phyloP scores from a whole-genome alignment of 2,888 invertebrate genomes.

The Papilio protenor region DNA sequence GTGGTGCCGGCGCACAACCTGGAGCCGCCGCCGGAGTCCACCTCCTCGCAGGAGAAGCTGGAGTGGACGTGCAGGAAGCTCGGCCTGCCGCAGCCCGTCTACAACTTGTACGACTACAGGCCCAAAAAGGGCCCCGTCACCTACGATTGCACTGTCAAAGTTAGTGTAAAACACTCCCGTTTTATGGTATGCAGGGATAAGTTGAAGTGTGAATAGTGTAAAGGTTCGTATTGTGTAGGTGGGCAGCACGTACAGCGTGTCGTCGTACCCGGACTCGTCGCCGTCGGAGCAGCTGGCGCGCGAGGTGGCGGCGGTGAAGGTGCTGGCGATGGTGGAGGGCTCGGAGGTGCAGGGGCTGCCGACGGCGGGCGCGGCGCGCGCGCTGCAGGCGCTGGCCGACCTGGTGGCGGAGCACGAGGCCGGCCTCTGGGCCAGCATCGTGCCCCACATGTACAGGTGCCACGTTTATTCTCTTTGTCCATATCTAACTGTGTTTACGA shows the following conservation, averaged over 20 bases:
- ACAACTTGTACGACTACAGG: constrained; percentile 65
- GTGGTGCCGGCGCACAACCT: constrained; percentile 64
- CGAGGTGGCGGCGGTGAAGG: constrained; percentile 72
- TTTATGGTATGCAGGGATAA: no score
- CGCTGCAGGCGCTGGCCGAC: constrained; percentile 61
- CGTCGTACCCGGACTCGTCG: constrained; percentile 76
- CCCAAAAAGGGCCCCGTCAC: constrained; percentile 66
- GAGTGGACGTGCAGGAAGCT: constrained; percentile 79
- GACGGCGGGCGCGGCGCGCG: constrained; percentile 46
- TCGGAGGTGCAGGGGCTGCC: constrained; percentile 1
- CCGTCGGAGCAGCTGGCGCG: constrained; percentile 72
- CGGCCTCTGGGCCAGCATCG: constrained; percentile 84
- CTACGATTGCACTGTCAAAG: constrained; percentile 75
- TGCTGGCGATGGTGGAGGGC: constrained; percentile 70
- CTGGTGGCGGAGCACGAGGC: constrained; percentile 79
- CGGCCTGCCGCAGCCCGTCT: constrained; percentile 73
- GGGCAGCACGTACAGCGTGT: constrained; percentile 64
- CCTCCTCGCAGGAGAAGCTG: constrained; percentile 69
- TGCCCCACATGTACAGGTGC: constrained; percentile 84
- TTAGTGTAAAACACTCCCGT: constrained; percentile 51
- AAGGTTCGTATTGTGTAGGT: constrained; percentile 59
- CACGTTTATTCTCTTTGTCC: background rate
- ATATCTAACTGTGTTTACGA: no score
- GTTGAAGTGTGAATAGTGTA: background rate
- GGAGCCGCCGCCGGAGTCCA: constrained; percentile 76